Evolutionary conservation across 2,113 vertebrate species (phyloP).

Genomic region (Centropristis striata): DNA sequence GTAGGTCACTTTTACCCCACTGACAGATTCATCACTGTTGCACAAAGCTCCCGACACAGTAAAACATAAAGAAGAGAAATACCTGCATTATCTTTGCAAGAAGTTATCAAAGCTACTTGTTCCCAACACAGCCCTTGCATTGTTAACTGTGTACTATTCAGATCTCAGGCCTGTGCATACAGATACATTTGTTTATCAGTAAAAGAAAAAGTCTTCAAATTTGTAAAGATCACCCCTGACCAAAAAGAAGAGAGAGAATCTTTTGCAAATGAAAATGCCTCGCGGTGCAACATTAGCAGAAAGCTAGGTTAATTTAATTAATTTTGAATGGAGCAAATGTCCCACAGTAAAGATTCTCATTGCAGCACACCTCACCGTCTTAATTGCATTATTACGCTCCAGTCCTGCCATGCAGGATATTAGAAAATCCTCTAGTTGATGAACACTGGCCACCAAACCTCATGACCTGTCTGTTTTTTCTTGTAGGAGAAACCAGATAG

Average conservation of each 20-base stretch:
- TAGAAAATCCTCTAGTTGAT: conserved; percentile 65
- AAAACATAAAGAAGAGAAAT: background rate
- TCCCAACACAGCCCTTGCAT: background rate
- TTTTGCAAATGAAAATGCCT: conserved; percentile 77
- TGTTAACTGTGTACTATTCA: background rate
- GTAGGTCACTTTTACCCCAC: background rate
- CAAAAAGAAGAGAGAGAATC: conserved; percentile 52
- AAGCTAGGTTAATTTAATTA: conserved; percentile 82
- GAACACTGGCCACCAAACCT: conserved; percentile 62
- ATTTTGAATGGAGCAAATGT: conserved; percentile 80
- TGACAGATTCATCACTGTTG: background rate
- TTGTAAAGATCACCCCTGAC: conserved; percentile 57
- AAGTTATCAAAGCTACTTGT: background rate
- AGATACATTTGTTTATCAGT: conserved; percentile 41
- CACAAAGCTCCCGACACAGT: background rate
- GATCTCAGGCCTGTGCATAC: conserved; percentile 8
- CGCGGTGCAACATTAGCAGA: conserved; percentile 72
- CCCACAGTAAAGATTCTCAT: conserved; percentile 77
- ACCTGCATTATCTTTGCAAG: background rate
- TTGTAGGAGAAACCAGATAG: conserved; percentile 18
- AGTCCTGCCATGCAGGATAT: conserved; percentile 72
- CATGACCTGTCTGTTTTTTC: conserved; percentile 48
- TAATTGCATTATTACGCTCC: conserved; percentile 77
- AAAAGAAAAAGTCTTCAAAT: conserved; percentile 42
- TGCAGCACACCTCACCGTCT: conserved; percentile 71